Evolutionary conservation across 1,140 invertebrate genomes (phyloP).

Genomic region (Bicyclus anynana): DNA sequence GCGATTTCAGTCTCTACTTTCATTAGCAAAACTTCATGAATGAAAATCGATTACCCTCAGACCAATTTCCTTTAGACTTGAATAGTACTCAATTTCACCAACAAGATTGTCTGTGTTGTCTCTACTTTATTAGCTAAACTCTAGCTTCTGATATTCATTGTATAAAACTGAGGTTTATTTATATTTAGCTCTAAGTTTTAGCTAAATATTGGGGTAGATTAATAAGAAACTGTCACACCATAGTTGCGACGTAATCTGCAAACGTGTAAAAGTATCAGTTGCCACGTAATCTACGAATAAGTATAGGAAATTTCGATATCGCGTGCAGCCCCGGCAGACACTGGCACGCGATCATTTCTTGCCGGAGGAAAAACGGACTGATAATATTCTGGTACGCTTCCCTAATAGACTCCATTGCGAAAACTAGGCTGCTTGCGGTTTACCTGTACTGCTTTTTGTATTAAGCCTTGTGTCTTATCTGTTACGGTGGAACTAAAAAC

Average conservation of each 20-base stretch:
- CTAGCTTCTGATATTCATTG: too few species aligned
- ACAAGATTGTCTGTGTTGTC: too few species aligned
- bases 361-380: conserved; percentile 44
- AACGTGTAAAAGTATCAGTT: conserved; percentile 41
- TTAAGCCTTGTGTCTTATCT: neutral
- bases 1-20: too few species aligned
- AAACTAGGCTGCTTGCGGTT: conserved; percentile 22
- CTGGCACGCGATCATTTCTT: conserved; percentile 58
- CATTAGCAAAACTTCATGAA: too few species aligned
- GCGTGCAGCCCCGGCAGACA: conserved; percentile 52
- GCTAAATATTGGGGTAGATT: neutral
- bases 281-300: conserved; percentile 45
- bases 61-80: too few species aligned
- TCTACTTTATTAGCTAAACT: too few species aligned
- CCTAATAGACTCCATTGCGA: conserved; percentile 31
- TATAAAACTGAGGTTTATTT: too few species aligned
- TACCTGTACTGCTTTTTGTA: conserved; percentile 5
- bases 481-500: too few species aligned
- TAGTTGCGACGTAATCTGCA: conserved; percentile 21
- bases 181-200: too few species aligned
- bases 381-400: conserved; percentile 60
- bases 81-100: too few species aligned
- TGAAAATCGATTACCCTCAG: too few species aligned
- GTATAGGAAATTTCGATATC: conserved; percentile 66
- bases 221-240: neutral